These are phyloP conservation scores for Leptopilina syphax DNA, from an alignment of 2,888 invertebrate species.

Conservation along the genomic window DNA sequence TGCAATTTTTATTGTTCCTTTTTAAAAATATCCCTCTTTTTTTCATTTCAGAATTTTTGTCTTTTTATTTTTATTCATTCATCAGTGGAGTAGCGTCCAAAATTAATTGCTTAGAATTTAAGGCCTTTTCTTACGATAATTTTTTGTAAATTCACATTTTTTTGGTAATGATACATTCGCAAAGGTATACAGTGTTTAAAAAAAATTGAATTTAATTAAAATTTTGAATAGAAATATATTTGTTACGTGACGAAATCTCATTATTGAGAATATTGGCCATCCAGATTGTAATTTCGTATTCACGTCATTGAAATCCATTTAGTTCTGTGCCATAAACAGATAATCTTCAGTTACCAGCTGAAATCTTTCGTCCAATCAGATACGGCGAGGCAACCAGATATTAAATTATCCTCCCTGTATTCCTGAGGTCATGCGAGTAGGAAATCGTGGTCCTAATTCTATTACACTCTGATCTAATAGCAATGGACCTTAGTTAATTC, in stretches of 20 bases:
- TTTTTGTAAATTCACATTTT: too few relatives aligned
- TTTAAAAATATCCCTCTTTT: too few relatives aligned
- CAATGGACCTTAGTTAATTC: neutral
- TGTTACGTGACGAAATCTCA: conserved; percentile 15
- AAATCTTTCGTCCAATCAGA: conserved; percentile 70
- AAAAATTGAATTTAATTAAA: neutral
- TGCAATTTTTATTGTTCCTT: too few relatives aligned
- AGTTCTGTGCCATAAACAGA: conserved; percentile 71
- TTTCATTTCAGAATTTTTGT: too few relatives aligned
- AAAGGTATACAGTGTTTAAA: neutral
- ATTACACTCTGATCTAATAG: neutral
- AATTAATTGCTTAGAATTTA: too few relatives aligned
- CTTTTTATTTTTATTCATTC: too few relatives aligned
- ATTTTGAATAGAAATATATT: neutral
- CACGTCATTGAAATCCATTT: conserved; percentile 59
- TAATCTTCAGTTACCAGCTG: conserved; percentile 69
- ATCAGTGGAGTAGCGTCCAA: too few relatives aligned
- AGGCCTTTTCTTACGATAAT: too few relatives aligned
- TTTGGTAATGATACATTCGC: too few relatives aligned
- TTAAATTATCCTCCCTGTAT: conserved; percentile 68
- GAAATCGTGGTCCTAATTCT: conserved; percentile 45
- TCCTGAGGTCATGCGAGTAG: conserved; percentile 59
- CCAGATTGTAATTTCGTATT: conserved; percentile 29
- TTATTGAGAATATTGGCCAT: conserved; percentile 8
- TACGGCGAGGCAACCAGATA: conserved; percentile 67